Percentiles rank a stretch among this genome's conserved stretches.
Conservation (phyloP, 2,113 vertebrate genomes). For the Urocynchramus pylzowi region DNA sequence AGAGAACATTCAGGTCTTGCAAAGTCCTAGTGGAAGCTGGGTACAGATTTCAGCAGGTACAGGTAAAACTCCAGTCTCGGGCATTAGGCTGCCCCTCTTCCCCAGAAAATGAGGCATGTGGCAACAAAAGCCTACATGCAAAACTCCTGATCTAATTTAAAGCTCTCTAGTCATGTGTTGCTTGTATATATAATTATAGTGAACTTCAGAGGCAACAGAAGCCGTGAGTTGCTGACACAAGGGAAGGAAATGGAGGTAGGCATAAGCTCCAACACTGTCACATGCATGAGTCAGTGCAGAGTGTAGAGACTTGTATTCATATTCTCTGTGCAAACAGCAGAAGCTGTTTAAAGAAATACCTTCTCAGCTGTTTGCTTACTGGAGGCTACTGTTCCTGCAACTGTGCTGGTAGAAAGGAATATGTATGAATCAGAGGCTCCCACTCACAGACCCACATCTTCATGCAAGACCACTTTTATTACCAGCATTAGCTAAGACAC, state of each 20-base stretch:
- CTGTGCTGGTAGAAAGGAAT: not conserved
- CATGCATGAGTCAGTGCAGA: not conserved
- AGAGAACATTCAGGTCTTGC: not conserved
- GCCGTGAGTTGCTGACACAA: not conserved
- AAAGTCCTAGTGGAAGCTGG: not conserved
- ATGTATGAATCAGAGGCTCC: not conserved
- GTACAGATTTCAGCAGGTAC: not conserved
- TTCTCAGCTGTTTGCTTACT: slow-evolving; percentile 11
- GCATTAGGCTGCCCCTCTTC: not conserved
- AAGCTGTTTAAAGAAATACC: slow-evolving; percentile 6
- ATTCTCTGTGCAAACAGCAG: not conserved
- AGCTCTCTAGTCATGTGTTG: not conserved
- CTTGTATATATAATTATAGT: not conserved
- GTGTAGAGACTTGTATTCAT: not conserved
- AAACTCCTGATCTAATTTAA: not conserved
- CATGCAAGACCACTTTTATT: not conserved
- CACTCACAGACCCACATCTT: not conserved
- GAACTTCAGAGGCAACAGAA: not conserved
- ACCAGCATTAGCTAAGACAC: not conserved
- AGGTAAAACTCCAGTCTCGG: not conserved
- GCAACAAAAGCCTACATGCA: not conserved
- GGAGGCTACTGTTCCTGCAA: not conserved
- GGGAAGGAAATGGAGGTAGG: not conserved
- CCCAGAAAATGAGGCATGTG: not conserved
- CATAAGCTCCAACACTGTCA: not conserved